phyloP scores from a whole-genome alignment of 92 coral and sea anemone species.

The Plumapathes pennacea region DNA sequence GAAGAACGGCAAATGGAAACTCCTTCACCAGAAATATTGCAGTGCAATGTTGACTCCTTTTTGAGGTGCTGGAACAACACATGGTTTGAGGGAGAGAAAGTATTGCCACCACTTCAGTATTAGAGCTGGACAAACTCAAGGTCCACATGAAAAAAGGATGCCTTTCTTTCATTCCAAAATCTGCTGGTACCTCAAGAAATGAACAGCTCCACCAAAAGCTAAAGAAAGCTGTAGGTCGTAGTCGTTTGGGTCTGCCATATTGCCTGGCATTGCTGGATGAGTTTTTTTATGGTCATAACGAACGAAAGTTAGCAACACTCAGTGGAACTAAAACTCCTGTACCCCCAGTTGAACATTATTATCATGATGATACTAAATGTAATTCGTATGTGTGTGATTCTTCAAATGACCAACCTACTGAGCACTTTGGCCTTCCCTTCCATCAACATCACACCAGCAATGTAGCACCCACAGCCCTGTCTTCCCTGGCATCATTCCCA shows the following conservation, averaged over 20 bases:
- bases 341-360: too few species aligned
- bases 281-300: slow-evolving; percentile 1
- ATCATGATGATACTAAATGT: too few species aligned
- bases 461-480: too few species aligned
- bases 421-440: too few species aligned
- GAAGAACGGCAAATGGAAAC: slow-evolving; percentile 11
- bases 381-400: too few species aligned
- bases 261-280: neutral
- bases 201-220: slow-evolving; percentile 1
- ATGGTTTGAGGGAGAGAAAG: neutral
- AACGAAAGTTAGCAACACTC: slow-evolving; percentile 5
- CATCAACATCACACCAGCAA: too few species aligned
- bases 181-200: neutral
- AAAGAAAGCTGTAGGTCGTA: neutral
- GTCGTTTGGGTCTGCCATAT: neutral
- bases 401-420: too few species aligned
- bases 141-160: slow-evolving; percentile 14
- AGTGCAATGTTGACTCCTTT: slow-evolving; percentile 20
- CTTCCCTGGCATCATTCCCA: too few species aligned
- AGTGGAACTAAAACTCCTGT: too few species aligned
- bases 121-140: slow-evolving; percentile 25
- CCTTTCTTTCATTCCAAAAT: neutral
- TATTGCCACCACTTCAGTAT: slow-evolving; percentile 16
- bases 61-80: slow-evolving; percentile 18
- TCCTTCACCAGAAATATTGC: slow-evolving; percentile 20